These are phyloP conservation scores for Hippopotamus amphibius DNA, from an alignment of 2,113 vertebrate genomes.

Conservation along the genomic window DNA sequence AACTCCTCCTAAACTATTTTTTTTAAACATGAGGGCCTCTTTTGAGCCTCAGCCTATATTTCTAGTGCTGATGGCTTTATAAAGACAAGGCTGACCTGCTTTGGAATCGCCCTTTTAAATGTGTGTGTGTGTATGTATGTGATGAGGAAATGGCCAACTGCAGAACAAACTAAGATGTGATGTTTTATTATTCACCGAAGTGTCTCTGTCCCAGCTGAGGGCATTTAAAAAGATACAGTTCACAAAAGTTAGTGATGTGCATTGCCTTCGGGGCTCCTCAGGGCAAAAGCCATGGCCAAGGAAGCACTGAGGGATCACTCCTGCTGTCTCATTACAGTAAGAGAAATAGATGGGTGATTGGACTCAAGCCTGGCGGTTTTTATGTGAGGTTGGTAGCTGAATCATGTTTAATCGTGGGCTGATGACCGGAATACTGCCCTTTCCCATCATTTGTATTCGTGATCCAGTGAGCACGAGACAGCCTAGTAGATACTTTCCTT, in stretches of 20 bases:
- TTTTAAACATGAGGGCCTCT: not conserved
- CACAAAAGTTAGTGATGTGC: not conserved
- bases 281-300: not conserved
- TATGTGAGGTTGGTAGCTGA: slow-evolving; percentile 62
- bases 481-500: slow-evolving; percentile 32
- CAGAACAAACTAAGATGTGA: not conserved
- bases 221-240: not conserved
- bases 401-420: slow-evolving; percentile 62
- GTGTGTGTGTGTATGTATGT: not conserved
- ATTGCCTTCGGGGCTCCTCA: not conserved
- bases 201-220: not conserved
- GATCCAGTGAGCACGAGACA: not conserved
- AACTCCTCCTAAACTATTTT: not conserved
- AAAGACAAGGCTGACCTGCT: not conserved
- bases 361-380: not conserved
- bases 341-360: not conserved
- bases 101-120: not conserved
- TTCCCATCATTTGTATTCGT: slow-evolving; percentile 22
- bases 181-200: not conserved
- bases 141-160: not conserved
- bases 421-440: slow-evolving; percentile 33
- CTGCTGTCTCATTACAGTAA: not conserved
- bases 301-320: not conserved
- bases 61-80: not conserved
- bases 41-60: not conserved